Evolutionary conservation across 2,113 vertebrate genomes (phyloP).

Genomic region (Paratilapia polleni): DNA sequence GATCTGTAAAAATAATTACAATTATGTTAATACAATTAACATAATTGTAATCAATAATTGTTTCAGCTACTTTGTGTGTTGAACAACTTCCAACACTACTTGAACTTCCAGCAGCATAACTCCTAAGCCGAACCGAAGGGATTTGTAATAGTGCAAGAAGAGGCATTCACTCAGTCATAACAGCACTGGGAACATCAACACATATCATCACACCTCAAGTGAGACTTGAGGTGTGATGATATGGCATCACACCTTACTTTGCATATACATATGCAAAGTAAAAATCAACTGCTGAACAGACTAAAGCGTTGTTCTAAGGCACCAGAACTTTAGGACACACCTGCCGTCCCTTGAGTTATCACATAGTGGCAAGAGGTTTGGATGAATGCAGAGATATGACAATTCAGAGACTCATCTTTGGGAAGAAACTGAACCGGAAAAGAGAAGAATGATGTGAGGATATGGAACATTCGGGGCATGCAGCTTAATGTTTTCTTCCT

Average conservation of each 20-base stretch:
- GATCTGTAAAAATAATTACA: accelerated
- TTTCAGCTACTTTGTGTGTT: background rate
- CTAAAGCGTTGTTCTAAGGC: slow-evolving; percentile 19
- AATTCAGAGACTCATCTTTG: background rate
- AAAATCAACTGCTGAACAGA: slow-evolving; percentile 26
- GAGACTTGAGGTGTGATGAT: too few relatives aligned
- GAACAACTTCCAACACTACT: background rate
- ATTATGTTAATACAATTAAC: too few relatives aligned
- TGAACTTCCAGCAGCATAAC: background rate
- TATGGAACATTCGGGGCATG: background rate
- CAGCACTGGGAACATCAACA: background rate
- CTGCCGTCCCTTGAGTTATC: background rate
- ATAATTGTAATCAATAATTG: too few relatives aligned
- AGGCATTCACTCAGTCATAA: background rate
- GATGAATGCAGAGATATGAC: background rate
- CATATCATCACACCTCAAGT: too few relatives aligned
- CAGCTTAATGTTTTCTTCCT: slow-evolving; percentile 38
- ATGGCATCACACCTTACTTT: too few relatives aligned
- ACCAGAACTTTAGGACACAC: background rate
- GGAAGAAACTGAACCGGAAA: slow-evolving; percentile 6
- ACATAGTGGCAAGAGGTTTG: background rate
- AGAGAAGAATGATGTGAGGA: background rate
- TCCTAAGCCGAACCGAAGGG: background rate
- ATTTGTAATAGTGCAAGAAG: background rate
- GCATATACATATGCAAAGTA: too few relatives aligned